Base-by-base conservation (phyloP, 2,888 invertebrate genomes). In the Eristalis tenax region DNA sequence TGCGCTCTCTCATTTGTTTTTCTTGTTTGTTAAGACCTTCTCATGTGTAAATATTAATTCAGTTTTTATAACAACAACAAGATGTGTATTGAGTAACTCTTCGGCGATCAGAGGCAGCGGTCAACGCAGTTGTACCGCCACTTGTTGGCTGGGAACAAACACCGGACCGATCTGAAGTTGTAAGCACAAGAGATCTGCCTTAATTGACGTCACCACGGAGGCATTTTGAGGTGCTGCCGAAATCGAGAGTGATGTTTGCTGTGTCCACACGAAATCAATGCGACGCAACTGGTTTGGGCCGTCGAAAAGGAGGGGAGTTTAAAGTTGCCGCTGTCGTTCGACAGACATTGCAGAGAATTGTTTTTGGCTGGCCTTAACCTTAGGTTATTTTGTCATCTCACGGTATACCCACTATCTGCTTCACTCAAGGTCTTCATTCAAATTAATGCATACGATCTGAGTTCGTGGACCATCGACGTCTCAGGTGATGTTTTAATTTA, bases 11-110 rank as follows among this genome's bases (percentile, higher is more conserved):
- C n/a, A 26, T 35, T 18, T 40, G 40, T 66, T 57, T 63, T 59
- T 38, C 32, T 59, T 18, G 66, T 66, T 68, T 68, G 22, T 61
- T 70, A 80, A 74, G 66, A 23, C 43, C 56, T 56, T 38, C 64
- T 74, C 68, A 59, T 74, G 59, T 80, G 22, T 32, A 79, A 79
- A 79, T 73, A 73, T 26, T 65, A 68, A 13, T 69, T 38, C 70
- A 78, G 26, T 4, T 50, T 50, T 50, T 50, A 18, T 50, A 50
- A 50, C 50, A 18, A 50, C 50, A 50, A 18, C 50, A 18, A 5
- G 4, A 8, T 50, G 50, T 50, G 50, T 50, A 50, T 43, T 43
- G 6, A 18, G n/a, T 50, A 22, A 50, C n/a, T 15, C 13, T 50
- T 50, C 10, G 8, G 18, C 18, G 43, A n/a, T 50, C 43, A 18